A percentile compares a stretch with the other conserved stretches of the same genome.
These are phyloP conservation scores for Hippocampus barbouri DNA, from an alignment of 2,113 vertebrate species.

Conservation along the genomic window DNA sequence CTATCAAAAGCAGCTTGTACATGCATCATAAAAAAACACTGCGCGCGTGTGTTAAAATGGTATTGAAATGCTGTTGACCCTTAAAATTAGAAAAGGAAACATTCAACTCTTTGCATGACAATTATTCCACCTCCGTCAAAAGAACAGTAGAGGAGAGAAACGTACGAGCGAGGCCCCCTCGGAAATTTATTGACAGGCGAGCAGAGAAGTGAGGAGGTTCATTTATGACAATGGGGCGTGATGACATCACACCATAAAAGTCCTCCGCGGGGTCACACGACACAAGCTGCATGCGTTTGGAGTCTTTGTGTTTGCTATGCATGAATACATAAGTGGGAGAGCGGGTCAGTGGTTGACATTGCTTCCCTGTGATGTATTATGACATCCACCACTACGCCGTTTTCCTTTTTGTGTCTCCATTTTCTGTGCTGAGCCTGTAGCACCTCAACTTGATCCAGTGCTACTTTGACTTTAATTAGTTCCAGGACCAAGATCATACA, in stretches of 20 bases:
- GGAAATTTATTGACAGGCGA: slow-evolving; percentile 69
- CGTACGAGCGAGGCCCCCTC: slow-evolving; percentile 56
- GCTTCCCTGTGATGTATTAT: slow-evolving; percentile 65
- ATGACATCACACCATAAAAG: slow-evolving; percentile 69
- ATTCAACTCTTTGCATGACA: slow-evolving; percentile 80
- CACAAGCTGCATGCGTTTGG: slow-evolving; percentile 34
- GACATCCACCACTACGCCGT: slow-evolving; percentile 40
- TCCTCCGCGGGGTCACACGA: slow-evolving; percentile 54
- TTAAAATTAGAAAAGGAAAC: slow-evolving; percentile 90
- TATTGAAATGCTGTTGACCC: slow-evolving; percentile 90
- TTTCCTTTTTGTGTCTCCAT: slow-evolving; percentile 18
- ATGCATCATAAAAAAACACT: slow-evolving; percentile 91
- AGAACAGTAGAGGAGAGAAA: slow-evolving; percentile 60
- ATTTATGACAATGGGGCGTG: slow-evolving; percentile 71
- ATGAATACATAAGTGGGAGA: slow-evolving; percentile 64
- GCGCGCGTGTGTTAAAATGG: slow-evolving; percentile 85
- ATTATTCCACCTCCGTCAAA: slow-evolving; percentile 79
- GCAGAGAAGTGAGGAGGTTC: slow-evolving; percentile 60
- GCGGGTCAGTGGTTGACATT: slow-evolving; percentile 60
- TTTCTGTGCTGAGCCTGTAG: slow-evolving; percentile 13
- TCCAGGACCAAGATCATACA: neutral
- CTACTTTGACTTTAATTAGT: neutral
- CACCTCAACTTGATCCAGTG: neutral
- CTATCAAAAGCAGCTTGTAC: slow-evolving; percentile 95
- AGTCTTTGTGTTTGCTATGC: slow-evolving; percentile 64